A percentile compares a stretch with the other conserved stretches of the same genome.
These are phyloP conservation scores for Eunapius fragilis DNA, from an alignment of 37 sponge, comb jelly and placozoan genomes.

Conservation along the genomic window DNA sequence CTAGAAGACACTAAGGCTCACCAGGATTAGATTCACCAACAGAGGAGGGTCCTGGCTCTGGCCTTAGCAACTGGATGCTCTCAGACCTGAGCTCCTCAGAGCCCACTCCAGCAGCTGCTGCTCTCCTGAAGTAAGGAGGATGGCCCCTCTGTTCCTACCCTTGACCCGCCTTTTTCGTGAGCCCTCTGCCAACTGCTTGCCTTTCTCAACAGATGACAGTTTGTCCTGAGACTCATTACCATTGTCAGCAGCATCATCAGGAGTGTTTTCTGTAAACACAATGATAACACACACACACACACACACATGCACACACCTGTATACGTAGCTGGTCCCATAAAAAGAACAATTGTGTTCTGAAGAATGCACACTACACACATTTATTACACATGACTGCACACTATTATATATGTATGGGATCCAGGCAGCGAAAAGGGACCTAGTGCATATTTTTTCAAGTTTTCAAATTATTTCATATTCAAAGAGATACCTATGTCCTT, in stretches of 20 bases:
- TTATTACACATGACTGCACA: too few relatives aligned
- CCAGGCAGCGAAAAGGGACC: too few relatives aligned
- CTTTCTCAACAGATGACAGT: background rate
- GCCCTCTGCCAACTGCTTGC: background rate
- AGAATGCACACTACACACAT: too few relatives aligned
- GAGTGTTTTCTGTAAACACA: background rate
- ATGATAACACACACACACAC: too few relatives aligned
- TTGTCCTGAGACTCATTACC: background rate
- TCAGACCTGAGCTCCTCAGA: slow-evolving; percentile 65
- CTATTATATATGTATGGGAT: too few relatives aligned
- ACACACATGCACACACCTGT: too few relatives aligned
- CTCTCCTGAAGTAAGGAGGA: slow-evolving; percentile 40
- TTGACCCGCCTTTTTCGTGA: slow-evolving; percentile 1
- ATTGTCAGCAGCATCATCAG: too few relatives aligned
- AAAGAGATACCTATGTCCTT: too few relatives aligned
- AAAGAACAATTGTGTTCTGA: too few relatives aligned
- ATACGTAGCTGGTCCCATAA: too few relatives aligned
- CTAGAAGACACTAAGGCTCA: background rate
- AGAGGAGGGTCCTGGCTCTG: slow-evolving; percentile 8
- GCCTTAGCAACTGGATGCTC: slow-evolving; percentile 49
- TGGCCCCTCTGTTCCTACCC: background rate
- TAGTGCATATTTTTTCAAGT: too few relatives aligned
- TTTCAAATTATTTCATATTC: too few relatives aligned
- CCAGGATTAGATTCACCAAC: background rate
- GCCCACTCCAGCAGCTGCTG: slow-evolving; percentile 88